Evolutionary conservation across 2,797 vertebrate species (phyloP).

Genomic region (Clarias fuscus): DNA sequence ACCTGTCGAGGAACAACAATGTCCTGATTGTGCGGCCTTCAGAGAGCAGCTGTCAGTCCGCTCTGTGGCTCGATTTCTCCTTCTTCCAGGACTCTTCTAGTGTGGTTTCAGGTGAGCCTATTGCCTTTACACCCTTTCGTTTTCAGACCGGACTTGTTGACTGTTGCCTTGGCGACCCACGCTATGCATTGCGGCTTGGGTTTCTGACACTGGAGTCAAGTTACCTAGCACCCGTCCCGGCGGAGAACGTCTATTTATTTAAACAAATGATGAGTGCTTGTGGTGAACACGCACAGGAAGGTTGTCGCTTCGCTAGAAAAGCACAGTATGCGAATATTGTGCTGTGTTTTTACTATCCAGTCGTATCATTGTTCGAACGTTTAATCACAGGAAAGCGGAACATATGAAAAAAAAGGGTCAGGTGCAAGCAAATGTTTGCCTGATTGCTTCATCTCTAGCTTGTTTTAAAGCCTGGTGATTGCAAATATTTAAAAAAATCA

Average conservation of each 20-base stretch:
- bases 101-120: constrained; percentile 46
- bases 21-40: constrained; percentile 20
- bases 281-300: background rate
- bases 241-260: constrained; percentile 32
- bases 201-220: constrained; percentile 69
- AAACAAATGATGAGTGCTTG: constrained; percentile 8
- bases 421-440: background rate
- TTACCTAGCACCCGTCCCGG: constrained; percentile 58
- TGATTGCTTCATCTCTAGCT: background rate
- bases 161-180: constrained; percentile 67
- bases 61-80: constrained; percentile 27
- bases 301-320: background rate
- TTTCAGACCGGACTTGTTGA: constrained; percentile 61
- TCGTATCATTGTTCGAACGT: background rate
- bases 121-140: constrained; percentile 47
- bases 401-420: background rate
- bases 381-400: background rate
- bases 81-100: constrained; percentile 24
- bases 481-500: background rate
- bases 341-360: background rate
- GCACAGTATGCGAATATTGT: background rate
- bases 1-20: constrained; percentile 45
- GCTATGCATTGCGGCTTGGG: constrained; percentile 67
- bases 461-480: background rate
- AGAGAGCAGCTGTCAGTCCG: constrained; percentile 29